Evolutionary conservation across 2,888 invertebrate species (phyloP).

Genomic region (Drosophila emarginata): DNA sequence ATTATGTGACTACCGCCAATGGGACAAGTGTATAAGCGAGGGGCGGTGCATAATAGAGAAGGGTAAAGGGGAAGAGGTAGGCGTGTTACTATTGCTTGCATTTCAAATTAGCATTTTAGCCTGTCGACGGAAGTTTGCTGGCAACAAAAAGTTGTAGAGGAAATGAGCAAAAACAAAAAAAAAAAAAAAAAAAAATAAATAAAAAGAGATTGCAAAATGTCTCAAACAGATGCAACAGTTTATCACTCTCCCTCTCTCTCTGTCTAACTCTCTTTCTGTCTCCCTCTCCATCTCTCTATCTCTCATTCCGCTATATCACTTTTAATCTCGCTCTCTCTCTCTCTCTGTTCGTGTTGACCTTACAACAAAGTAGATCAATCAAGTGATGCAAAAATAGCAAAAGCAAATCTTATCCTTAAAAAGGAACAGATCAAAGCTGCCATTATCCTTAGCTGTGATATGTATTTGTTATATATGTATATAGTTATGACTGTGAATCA

Average conservation of each 20-base stretch:
- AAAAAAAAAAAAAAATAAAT: too few relatives aligned
- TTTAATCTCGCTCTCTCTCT: too few relatives aligned
- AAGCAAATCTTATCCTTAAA: too few relatives aligned
- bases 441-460: too few relatives aligned
- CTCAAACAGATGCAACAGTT: slow-evolving; percentile 14
- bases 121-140: slow-evolving; percentile 13
- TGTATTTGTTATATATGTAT: too few relatives aligned
- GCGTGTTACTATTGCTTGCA: slow-evolving; percentile 49
- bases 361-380: too few relatives aligned
- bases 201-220: slow-evolving; percentile 10
- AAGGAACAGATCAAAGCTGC: too few relatives aligned
- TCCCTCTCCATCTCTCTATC: too few relatives aligned
- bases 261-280: neutral
- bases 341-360: too few relatives aligned
- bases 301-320: neutral
- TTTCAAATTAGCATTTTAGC: slow-evolving; percentile 63
- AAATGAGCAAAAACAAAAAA: slow-evolving; percentile 10
- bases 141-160: slow-evolving; percentile 12
- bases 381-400: too few relatives aligned
- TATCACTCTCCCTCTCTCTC: slow-evolving; percentile 1
- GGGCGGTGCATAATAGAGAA: neutral
- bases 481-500: slow-evolving; percentile 49
- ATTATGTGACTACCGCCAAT: neutral
- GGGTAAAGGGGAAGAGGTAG: neutral
- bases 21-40: neutral